Conservation (phyloP, 2,888 invertebrate genomes). For the Tetranychus piercei region DNA sequence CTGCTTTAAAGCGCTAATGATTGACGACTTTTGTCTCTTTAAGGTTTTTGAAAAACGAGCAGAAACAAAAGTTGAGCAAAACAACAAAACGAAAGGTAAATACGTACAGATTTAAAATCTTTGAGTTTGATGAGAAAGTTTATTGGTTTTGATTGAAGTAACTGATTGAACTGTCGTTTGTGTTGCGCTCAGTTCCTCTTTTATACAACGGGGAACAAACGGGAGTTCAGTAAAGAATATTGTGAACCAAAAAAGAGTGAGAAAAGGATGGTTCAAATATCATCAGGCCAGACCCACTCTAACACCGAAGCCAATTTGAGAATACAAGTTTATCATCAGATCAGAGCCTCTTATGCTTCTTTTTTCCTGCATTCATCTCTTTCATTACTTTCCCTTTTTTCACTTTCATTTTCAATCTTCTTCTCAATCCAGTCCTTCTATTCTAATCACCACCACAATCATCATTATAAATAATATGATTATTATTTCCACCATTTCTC, state of each 20-base stretch:
- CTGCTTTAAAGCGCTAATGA: too few relatives aligned
- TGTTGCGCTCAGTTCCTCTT: neutral
- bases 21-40: too few relatives aligned
- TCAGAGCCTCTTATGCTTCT: neutral
- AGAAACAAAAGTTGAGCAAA: too few relatives aligned
- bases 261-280: neutral
- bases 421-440: neutral
- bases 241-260: neutral
- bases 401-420: neutral
- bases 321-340: neutral
- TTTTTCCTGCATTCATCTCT: neutral
- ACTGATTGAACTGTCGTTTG: neutral
- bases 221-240: neutral
- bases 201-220: neutral
- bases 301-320: neutral
- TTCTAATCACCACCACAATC: neutral
- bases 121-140: neutral
- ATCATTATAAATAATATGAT: neutral
- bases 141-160: neutral
- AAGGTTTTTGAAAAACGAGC: too few relatives aligned
- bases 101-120: neutral
- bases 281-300: neutral
- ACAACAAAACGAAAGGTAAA: neutral
- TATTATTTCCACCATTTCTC: neutral
- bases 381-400: neutral